These are phyloP conservation scores for Lophotriccus pileatus DNA, from an alignment of 2,797 vertebrate species.

Conservation along the genomic window DNA sequence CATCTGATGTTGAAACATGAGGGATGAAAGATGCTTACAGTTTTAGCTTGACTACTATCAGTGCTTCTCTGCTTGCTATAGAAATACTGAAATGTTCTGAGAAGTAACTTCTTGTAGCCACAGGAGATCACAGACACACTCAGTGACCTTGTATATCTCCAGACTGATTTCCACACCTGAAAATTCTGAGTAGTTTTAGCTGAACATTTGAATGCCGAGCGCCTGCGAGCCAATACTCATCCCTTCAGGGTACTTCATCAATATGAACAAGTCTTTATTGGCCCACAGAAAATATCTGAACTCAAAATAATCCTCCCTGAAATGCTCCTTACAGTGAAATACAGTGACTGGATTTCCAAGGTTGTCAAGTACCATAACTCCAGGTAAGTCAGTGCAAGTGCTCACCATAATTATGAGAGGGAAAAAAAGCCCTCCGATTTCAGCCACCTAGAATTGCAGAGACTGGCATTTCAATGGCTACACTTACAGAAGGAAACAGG, in stretches of 20 bases:
- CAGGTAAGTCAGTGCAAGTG: background rate
- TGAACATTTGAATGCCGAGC: background rate
- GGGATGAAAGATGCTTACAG: background rate
- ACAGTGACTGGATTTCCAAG: background rate
- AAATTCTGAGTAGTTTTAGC: background rate
- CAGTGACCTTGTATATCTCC: background rate
- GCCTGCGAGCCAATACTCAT: background rate
- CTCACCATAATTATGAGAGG: background rate
- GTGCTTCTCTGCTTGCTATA: background rate
- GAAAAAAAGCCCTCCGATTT: background rate
- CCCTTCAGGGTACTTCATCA: background rate
- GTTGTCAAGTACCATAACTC: background rate
- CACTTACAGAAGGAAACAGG: background rate
- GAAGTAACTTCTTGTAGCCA: background rate
- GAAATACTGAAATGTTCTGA: background rate
- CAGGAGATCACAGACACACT: background rate
- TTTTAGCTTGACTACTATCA: background rate
- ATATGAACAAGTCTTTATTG: background rate
- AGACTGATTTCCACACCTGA: background rate
- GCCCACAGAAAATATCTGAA: background rate
- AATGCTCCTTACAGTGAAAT: background rate
- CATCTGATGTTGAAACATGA: background rate
- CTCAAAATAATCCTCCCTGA: background rate
- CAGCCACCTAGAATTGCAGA: background rate
- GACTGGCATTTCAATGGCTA: background rate